These are phyloP conservation scores for Noctua janthe DNA, from an alignment of 2,888 invertebrate genomes.

Conservation along the genomic window DNA sequence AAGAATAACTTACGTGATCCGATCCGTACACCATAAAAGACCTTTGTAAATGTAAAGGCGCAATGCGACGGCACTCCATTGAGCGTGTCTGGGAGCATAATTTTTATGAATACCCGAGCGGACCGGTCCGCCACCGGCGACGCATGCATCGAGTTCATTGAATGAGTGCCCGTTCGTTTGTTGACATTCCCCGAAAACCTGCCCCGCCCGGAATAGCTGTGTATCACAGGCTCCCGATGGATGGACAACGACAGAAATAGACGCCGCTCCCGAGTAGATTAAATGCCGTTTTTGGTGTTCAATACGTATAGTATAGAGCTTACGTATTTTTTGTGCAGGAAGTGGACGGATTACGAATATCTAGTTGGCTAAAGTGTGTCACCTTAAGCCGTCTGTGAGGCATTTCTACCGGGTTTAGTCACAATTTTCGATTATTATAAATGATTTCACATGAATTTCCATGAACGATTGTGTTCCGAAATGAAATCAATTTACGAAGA, in stretches of 20 bases:
- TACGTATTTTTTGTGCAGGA: constrained; percentile 78
- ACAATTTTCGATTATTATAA: constrained; percentile 59
- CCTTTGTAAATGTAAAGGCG: constrained; percentile 72
- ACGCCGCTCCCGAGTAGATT: constrained; percentile 81
- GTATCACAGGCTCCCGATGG: constrained; percentile 82
- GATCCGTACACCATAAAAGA: constrained; percentile 76
- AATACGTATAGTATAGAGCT: constrained; percentile 75
- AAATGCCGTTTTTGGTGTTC: constrained; percentile 84
- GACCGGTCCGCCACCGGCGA: constrained; percentile 87
- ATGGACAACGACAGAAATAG: constrained; percentile 88
- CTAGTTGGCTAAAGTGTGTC: constrained; percentile 65
- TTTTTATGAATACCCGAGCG: constrained; percentile 87
- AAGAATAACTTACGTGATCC: constrained; percentile 79
- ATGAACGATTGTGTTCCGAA: constrained; percentile 53
- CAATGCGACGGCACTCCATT: constrained; percentile 79
- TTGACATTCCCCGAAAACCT: constrained; percentile 91
- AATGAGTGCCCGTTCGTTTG: constrained; percentile 89
- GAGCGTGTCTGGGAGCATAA: constrained; percentile 85
- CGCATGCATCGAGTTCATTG: constrained; percentile 87
- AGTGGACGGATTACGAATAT: constrained; percentile 68
- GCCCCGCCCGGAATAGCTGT: constrained; percentile 88
- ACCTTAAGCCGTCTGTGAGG: constrained; percentile 49
- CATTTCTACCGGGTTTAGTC: constrained; percentile 58
- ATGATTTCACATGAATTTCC: constrained; percentile 62
- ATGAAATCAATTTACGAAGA: constrained; percentile 55